phyloP scores from a whole-genome alignment of 1,140 invertebrate genomes.

The Sipha flava region DNA sequence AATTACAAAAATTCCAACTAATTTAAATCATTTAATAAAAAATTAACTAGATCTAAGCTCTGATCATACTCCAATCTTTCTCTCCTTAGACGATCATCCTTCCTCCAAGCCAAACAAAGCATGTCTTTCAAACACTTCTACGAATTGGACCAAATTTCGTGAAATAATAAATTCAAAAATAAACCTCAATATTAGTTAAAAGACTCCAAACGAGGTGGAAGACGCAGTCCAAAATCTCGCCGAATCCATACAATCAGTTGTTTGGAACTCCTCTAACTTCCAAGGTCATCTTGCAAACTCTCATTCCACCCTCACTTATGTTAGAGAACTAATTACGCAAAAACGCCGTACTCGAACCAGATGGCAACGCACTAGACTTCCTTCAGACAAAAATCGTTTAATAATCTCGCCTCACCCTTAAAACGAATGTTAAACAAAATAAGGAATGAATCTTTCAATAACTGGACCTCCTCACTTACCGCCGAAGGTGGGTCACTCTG shows the following conservation, averaged over 20 bases:
- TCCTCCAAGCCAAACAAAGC: neutral
- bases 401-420: no score
- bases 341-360: neutral
- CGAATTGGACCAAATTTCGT: neutral
- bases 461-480: no score
- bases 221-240: neutral
- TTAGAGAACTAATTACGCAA: neutral
- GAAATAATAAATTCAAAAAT: neutral
- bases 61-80: neutral
- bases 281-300: neutral
- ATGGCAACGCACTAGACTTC: neutral
- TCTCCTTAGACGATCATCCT: neutral
- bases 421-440: no score
- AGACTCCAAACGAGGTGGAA: neutral
- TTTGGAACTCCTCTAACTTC: neutral
- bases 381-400: no score
- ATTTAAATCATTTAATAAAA: neutral
- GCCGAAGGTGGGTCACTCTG: no score
- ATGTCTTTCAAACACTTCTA: neutral
- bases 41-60: neutral
- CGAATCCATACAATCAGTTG: neutral
- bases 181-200: neutral
- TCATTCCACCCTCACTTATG: neutral
- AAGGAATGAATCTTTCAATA: no score
- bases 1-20: neutral